Evolutionary conservation across 2,888 invertebrate species (phyloP), one percentile per base, ranked within the genome.

Genomic region (Eupeodes latifasciatus): DNA sequence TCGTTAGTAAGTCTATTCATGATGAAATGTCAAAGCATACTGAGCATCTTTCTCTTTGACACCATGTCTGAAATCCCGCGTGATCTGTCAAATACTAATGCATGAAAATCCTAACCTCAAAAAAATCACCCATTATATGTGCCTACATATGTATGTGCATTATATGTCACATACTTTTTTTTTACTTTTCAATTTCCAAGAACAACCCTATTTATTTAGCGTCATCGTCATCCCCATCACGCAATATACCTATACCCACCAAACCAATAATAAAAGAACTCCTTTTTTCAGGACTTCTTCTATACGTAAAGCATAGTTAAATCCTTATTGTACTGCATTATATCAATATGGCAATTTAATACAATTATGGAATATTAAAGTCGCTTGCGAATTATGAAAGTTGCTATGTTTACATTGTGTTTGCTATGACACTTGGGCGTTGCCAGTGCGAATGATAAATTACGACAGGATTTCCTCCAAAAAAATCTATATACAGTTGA

Each of bases 371-470:
- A 44, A 47, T 66, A 66, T 80, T 80, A 77, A 79, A 53, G 47
- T 55, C 53, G 67, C 74, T 88, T 81, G 88, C 85, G 69, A 85
- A 88, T 88, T 88, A 85, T 85, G 85, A 88, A 75, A 88, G 81
- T 81, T 85, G 74, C 81, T 85, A 57, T 88, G 85, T 88, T 88
- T 85, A 88, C 88, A 85, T 85, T 88, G 78, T 88, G 78, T 88
- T 88, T 85, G 85, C 78, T 78, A 44, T 88, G 88, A 88, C 88
- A 85, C 59, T 78, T 81, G 72, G 88, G 88, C 85, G 88, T 71
- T 81, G 36, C 62, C 81, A 67, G 55, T 64, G 59, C 76, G 61
- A 81, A 85, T 88, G 85, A 88, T 88, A 81, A 85, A 88, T 88
- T 85, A 40, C 75, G 78, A 85, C 78, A 88, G 85, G 88, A 88